Evolutionary conservation across 2,888 invertebrate genomes (phyloP).

Genomic region (Nephrotoma guestfalica): DNA sequence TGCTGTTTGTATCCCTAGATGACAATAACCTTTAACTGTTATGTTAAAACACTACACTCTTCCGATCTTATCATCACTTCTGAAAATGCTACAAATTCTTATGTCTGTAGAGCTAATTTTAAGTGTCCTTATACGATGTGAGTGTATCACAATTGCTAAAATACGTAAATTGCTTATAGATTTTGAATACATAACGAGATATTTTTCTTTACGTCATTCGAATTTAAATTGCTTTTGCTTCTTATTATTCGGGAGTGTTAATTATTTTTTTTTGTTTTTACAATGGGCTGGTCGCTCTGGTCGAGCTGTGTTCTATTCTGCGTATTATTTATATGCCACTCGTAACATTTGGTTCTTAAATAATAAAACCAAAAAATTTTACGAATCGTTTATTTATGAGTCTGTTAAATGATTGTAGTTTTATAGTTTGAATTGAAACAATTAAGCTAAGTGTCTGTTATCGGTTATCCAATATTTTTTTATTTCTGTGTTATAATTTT

Average conservation of each 20-base stretch:
- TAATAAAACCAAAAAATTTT: neutral
- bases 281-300: neutral
- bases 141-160: neutral
- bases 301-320: neutral
- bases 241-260: neutral
- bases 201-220: neutral
- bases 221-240: neutral
- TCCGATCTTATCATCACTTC: no score
- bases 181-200: neutral
- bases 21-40: no score
- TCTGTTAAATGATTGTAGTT: neutral
- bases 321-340: neutral
- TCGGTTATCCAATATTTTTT: neutral
- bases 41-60: no score
- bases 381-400: neutral
- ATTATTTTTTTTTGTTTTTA: neutral
- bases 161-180: neutral
- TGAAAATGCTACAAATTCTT: no score
- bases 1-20: no score
- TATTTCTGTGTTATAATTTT: neutral
- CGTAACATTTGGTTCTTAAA: neutral
- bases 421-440: neutral
- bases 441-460: neutral
- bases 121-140: no score
- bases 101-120: no score